Percentiles rank a stretch among this genome's conserved stretches.
phyloP scores from a whole-genome alignment of 2,113 vertebrate species.

The Nipponia nippon region DNA sequence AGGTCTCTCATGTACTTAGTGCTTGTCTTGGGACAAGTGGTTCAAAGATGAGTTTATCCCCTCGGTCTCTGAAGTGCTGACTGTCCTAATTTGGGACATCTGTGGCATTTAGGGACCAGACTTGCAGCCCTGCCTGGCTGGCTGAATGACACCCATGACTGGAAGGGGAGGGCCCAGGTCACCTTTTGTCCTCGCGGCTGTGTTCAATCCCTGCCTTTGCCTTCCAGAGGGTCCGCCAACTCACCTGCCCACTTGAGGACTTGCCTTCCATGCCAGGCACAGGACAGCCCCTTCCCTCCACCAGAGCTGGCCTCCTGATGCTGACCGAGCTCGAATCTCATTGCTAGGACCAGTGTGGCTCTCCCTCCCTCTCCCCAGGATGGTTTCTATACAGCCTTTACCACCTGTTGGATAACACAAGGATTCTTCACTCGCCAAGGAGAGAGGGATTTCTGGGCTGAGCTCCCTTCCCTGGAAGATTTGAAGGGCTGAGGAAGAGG shows the following conservation, averaged over 20 bases:
- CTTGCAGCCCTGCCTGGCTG: neutral
- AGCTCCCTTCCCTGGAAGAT: neutral
- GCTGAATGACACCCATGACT: neutral
- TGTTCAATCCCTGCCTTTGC: slow-evolving; percentile 5
- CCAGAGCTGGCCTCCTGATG: slow-evolving; percentile 45
- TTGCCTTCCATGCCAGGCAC: slow-evolving; percentile 22
- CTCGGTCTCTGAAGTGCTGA: neutral
- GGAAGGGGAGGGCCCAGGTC: neutral
- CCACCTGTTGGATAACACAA: neutral
- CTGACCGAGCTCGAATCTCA: slow-evolving; percentile 68
- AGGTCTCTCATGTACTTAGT: neutral
- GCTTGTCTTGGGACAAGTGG: neutral
- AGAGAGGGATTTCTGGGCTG: neutral
- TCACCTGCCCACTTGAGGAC: slow-evolving; percentile 74
- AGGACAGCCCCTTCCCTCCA: neutral
- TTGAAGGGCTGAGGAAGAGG: neutral
- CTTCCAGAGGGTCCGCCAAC: slow-evolving; percentile 73
- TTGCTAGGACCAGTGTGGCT: slow-evolving; percentile 49
- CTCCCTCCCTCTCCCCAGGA: neutral
- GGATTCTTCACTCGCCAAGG: neutral
- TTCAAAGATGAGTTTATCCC: neutral
- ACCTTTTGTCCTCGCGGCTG: neutral
- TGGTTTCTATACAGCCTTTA: neutral
- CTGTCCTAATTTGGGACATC: neutral
- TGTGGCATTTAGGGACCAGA: neutral